Conservation (phyloP, 1,140 invertebrate species). For the Campoletis sonorensis region DNA sequence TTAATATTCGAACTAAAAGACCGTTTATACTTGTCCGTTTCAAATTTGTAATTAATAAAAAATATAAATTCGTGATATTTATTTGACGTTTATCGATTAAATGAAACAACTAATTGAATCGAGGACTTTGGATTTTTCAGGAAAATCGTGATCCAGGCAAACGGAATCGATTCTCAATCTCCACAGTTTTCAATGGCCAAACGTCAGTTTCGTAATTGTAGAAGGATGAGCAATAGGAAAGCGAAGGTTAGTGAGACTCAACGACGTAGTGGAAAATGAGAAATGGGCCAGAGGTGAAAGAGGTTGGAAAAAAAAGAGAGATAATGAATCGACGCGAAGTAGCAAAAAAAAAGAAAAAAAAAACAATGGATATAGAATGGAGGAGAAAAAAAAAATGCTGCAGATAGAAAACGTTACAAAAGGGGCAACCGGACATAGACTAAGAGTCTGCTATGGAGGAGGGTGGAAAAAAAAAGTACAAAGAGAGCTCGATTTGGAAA, state of each 20-base stretch:
- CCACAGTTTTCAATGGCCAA: not conserved
- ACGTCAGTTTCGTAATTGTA: not conserved
- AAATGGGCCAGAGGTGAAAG: not conserved
- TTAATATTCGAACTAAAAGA: too few species aligned
- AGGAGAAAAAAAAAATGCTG: constrained; percentile 1
- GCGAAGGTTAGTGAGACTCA: not conserved
- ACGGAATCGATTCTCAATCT: too few species aligned
- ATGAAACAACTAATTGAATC: too few species aligned
- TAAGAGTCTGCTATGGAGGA: constrained; percentile 25
- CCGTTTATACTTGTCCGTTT: too few species aligned
- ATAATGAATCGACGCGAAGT: not conserved
- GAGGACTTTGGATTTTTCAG: too few species aligned
- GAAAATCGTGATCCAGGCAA: too few species aligned
- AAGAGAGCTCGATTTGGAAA: constrained; percentile 57
- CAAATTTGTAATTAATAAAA: too few species aligned
- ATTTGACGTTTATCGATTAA: too few species aligned
- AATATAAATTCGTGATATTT: too few species aligned
- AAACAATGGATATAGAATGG: not conserved
- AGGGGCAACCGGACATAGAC: constrained; percentile 20
- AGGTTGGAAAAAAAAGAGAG: not conserved
- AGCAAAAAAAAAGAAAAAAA: not conserved
- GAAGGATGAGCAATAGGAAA: too few species aligned
- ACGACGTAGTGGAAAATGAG: not conserved
- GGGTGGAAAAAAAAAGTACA: constrained; percentile 32
- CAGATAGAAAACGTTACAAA: constrained; percentile 10